Conservation (phyloP, 2,797 vertebrate species). For the Sebastes variabilis region DNA sequence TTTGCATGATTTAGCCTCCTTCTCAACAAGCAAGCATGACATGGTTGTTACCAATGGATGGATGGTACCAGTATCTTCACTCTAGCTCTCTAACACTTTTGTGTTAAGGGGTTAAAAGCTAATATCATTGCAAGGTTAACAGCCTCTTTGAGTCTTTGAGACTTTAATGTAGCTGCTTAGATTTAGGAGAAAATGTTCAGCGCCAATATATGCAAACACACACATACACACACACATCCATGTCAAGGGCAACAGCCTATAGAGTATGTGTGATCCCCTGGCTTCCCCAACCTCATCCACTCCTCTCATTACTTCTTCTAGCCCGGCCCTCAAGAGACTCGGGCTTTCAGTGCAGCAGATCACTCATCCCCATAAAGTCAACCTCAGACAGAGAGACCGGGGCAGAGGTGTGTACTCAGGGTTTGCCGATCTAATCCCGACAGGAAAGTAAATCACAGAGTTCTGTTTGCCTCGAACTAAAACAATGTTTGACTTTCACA, state of each 20-base stretch:
- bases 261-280: conserved; percentile 16
- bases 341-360: conserved; percentile 40
- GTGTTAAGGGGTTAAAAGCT: not conserved
- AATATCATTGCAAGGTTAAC: not conserved
- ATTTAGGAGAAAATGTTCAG: not conserved
- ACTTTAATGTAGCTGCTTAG: not conserved
- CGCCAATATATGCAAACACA: not conserved
- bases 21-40: too few species aligned
- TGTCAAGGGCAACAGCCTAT: conserved; percentile 25
- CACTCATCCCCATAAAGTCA: conserved; percentile 58
- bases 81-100: too few species aligned
- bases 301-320: conserved; percentile 52
- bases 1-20: too few species aligned
- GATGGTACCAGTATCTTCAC: too few species aligned
- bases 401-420: conserved; percentile 62
- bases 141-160: not conserved
- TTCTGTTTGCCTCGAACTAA: conserved; percentile 55
- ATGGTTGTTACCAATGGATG: too few species aligned
- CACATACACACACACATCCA: not conserved
- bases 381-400: conserved; percentile 49
- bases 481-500: conserved; percentile 71
- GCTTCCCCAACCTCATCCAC: conserved; percentile 38
- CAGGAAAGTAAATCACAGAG: conserved; percentile 52
- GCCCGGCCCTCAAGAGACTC: conserved; percentile 35
- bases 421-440: conserved; percentile 60